Evolutionary conservation across 2,888 invertebrate species (phyloP).

Genomic region (Zootermopsis nevadensis): DNA sequence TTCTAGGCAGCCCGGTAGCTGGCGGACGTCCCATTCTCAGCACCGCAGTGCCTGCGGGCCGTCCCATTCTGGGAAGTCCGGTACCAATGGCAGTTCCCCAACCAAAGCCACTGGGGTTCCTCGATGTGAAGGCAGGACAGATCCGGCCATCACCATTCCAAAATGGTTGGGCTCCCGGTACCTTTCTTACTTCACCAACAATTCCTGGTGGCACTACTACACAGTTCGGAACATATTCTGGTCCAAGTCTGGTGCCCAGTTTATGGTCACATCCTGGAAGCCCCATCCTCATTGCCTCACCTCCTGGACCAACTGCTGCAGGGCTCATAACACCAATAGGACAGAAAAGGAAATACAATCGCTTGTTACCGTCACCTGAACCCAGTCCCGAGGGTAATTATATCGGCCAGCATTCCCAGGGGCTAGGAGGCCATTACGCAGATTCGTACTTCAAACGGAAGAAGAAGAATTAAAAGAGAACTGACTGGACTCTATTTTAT

Average conservation of each 20-base stretch:
- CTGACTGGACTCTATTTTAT: background rate
- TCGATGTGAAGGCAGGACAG: constrained; percentile 52
- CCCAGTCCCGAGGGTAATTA: constrained; percentile 65
- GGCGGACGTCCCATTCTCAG: constrained; percentile 55
- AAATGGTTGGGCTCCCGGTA: constrained; percentile 51
- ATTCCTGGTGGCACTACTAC: constrained; percentile 53
- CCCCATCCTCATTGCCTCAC: constrained; percentile 53
- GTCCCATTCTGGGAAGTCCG: constrained; percentile 53
- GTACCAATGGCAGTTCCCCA: constrained; percentile 53
- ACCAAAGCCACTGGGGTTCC: constrained; percentile 53
- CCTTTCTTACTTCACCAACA: constrained; percentile 51
- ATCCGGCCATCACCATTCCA: constrained; percentile 47
- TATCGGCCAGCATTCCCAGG: constrained; percentile 67
- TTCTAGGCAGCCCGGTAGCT: constrained; percentile 55
- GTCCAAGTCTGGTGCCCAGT: constrained; percentile 52
- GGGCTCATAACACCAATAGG: constrained; percentile 59
- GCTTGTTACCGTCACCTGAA: constrained; percentile 65
- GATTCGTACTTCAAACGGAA: constrained; percentile 64
- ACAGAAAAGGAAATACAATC: constrained; percentile 61
- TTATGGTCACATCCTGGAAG: constrained; percentile 55
- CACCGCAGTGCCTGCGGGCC: constrained; percentile 52
- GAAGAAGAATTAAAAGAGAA: constrained; percentile 57
- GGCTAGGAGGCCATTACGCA: constrained; percentile 67
- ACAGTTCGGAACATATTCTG: constrained; percentile 51
- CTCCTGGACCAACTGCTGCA: constrained; percentile 46